Evolutionary conservation across 2,797 vertebrate species (phyloP).

Genomic region (Chloroceryle inda): DNA sequence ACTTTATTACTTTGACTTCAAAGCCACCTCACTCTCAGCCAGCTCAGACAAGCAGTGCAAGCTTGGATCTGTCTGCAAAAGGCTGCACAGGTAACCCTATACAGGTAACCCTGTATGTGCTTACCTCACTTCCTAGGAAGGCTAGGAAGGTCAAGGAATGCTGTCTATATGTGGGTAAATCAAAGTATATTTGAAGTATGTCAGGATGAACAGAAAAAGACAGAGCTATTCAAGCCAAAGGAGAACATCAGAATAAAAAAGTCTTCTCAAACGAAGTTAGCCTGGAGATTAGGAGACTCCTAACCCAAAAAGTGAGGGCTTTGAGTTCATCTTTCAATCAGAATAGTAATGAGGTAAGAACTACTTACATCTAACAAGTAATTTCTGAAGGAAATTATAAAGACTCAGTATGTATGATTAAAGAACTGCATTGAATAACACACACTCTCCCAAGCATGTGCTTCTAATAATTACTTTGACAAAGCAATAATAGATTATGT

Average conservation of each 20-base stretch:
- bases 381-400: neutral
- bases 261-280: neutral
- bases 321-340: neutral
- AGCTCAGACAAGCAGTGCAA: neutral
- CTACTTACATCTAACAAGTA: neutral
- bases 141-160: neutral
- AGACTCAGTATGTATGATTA: neutral
- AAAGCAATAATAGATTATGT: neutral
- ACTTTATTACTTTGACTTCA: neutral
- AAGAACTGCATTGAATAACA: neutral
- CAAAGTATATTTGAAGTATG: neutral
- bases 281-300: neutral
- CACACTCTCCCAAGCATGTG: neutral
- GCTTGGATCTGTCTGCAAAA: neutral
- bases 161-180: neutral
- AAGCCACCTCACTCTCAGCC: neutral
- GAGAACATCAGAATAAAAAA: neutral
- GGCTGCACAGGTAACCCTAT: neutral
- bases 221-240: neutral
- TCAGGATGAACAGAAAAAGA: neutral
- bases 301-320: neutral
- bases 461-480: neutral
- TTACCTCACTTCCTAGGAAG: neutral
- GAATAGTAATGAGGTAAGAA: neutral
- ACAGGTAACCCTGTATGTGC: fast-evolving